These are phyloP conservation scores for Perccottus glenii DNA, from an alignment of 2,113 vertebrate species.

Conservation along the genomic window DNA sequence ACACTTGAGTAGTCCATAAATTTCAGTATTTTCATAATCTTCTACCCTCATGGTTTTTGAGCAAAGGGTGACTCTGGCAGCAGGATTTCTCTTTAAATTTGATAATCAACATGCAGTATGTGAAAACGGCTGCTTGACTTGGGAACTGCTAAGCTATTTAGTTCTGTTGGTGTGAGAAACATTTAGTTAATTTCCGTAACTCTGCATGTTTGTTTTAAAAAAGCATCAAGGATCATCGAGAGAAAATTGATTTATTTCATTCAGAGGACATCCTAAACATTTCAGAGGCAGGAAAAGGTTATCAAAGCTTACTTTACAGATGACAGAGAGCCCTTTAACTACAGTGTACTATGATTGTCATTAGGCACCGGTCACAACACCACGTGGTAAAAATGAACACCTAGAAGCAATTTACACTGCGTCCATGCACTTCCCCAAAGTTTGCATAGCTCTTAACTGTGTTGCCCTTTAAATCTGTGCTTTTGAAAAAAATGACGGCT, in stretches of 20 bases:
- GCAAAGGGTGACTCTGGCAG: too few relatives aligned
- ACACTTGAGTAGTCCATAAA: too few relatives aligned
- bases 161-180: neutral
- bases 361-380: constrained; percentile 76
- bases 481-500: constrained; percentile 49
- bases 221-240: constrained; percentile 54
- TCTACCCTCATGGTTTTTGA: too few relatives aligned
- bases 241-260: constrained; percentile 67
- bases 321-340: constrained; percentile 85
- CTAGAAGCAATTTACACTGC: constrained; percentile 61
- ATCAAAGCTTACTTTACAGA: constrained; percentile 63
- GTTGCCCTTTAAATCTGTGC: constrained; percentile 76
- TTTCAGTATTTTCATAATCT: too few relatives aligned
- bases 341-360: constrained; percentile 88
- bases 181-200: too few relatives aligned
- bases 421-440: constrained; percentile 78
- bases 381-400: constrained; percentile 45
- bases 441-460: constrained; percentile 85
- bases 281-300: constrained; percentile 50
- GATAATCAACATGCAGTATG: too few relatives aligned
- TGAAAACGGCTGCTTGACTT: too few relatives aligned
- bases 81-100: too few relatives aligned
- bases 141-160: neutral
- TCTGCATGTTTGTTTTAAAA: constrained; percentile 31
- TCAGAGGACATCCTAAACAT: constrained; percentile 51